Base-by-base conservation (phyloP, 2,888 invertebrate species). In the Cerceris ruficornis region DNA sequence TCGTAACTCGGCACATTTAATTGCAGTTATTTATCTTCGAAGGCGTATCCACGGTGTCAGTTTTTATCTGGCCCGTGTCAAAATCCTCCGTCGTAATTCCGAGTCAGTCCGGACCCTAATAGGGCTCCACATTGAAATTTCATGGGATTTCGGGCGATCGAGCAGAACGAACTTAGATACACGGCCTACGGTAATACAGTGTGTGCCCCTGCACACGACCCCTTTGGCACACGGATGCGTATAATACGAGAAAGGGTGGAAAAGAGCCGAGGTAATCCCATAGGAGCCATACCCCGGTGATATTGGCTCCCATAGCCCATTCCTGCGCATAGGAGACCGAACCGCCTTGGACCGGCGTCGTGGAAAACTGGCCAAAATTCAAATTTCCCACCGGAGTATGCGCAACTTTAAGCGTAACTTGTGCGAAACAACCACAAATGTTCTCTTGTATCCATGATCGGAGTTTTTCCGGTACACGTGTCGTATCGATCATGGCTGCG, bases 261-360 rank as follows among this genome's bases (percentile, higher is more conserved):
- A 85, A 81, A 82, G 85, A 86, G 84, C 80, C 60, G 83, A 54
- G 88, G 70, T 69, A 62, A 81, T 86, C 90, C 87, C 89, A 75
- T 59, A 79, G 87, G 89, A 86, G 85, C 85, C 88, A 88, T 89
- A 86, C 84, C 82, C 88, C 84, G 87, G 80, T 88, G 88, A 89
- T 89, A 89, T 88, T 89, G 88, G 88, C 87, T 89, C 87, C 88
- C 86, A 88, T 85, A 85, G 87, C 84, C 85, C 84, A 81, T 84
- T 86, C 81, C 85, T 82, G 82, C 75, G 80, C 87, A 83, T 83
- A 77, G 80, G 86, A 86, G 88, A 86, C 87, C 79, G 79, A 72
- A 64, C 78, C 87, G 68, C 87, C 85, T 80, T 86, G 84, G 84
- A 71, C 86, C 75, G 59, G 65, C 71, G 50, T 77, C 68, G 66